Conservation (phyloP, 2,888 invertebrate species). For the Cantharis nigra region DNA sequence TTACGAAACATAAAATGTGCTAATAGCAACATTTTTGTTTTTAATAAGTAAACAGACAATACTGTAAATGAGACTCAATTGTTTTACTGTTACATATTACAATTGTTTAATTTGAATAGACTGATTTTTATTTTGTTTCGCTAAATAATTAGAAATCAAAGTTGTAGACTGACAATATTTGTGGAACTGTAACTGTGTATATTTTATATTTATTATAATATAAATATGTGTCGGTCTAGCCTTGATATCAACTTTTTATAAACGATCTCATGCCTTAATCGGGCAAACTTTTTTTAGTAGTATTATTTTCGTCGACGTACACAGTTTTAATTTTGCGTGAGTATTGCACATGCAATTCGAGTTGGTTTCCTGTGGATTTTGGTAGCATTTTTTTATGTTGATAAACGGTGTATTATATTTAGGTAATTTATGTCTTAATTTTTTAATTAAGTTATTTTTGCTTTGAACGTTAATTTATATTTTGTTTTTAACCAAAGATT, state of each 20-base stretch:
- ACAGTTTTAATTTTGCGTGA: slow-evolving; percentile 5
- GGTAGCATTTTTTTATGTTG: slow-evolving; percentile 9
- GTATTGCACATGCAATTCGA: slow-evolving; percentile 24
- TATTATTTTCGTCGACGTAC: slow-evolving; percentile 41
- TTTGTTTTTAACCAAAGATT: slow-evolving; percentile 53
- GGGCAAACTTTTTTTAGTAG: slow-evolving; percentile 36
- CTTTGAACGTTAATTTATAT: slow-evolving; percentile 42
- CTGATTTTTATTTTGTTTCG: slow-evolving; percentile 40
- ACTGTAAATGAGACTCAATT: slow-evolving; percentile 38
- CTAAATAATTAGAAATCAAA: slow-evolving; percentile 37
- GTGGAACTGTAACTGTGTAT: slow-evolving; percentile 23
- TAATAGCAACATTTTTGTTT: slow-evolving; percentile 12
- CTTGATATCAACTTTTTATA: slow-evolving; percentile 21
- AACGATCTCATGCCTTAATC: slow-evolving; percentile 40
- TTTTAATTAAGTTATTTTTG: slow-evolving; percentile 28
- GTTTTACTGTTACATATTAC: slow-evolving; percentile 27
- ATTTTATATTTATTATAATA: slow-evolving; percentile 28
- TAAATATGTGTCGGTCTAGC: slow-evolving; percentile 23
- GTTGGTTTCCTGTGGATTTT: slow-evolving; percentile 7
- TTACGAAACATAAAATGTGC: not conserved
- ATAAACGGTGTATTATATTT: slow-evolving; percentile 10
- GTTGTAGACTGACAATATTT: slow-evolving; percentile 31
- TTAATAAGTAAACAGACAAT: slow-evolving; percentile 38
- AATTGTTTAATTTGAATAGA: slow-evolving; percentile 40
- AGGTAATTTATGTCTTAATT: slow-evolving; percentile 20